Evolutionary conservation across 2,113 vertebrate species (phyloP).

Genomic region (Periophthalmodon schlosseri): DNA sequence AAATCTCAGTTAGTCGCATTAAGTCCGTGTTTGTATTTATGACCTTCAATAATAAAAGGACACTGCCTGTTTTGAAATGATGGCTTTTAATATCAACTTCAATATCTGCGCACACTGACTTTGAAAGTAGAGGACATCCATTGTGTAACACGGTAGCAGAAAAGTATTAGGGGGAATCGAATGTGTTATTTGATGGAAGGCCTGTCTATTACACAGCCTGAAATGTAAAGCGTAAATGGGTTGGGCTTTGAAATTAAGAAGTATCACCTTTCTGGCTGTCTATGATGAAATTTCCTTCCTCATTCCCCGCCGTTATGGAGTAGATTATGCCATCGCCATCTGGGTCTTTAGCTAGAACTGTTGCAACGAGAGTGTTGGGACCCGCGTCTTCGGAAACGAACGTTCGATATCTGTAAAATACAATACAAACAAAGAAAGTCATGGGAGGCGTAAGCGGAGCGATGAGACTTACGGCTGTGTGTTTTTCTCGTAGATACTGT

Average conservation of each 20-base stretch:
- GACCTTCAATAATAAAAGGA: slow-evolving; percentile 40
- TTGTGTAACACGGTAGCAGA: not conserved
- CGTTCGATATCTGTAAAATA: slow-evolving; percentile 82
- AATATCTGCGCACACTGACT: slow-evolving; percentile 45
- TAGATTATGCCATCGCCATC: slow-evolving; percentile 89
- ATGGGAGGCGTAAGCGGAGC: slow-evolving; percentile 40
- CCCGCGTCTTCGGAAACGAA: slow-evolving; percentile 91
- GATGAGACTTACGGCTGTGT: slow-evolving; percentile 57
- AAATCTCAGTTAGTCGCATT: too few species aligned
- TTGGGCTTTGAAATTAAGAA: slow-evolving; percentile 38
- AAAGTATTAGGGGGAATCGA: slow-evolving; percentile 45
- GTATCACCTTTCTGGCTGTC: slow-evolving; percentile 87
- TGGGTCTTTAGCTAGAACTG: slow-evolving; percentile 87
- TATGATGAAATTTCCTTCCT: slow-evolving; percentile 86
- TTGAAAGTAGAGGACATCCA: slow-evolving; percentile 46
- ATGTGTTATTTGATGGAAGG: slow-evolving; percentile 50
- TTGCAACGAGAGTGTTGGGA: slow-evolving; percentile 86
- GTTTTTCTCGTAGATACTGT: slow-evolving; percentile 54
- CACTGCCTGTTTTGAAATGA: slow-evolving; percentile 26
- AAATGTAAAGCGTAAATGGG: slow-evolving; percentile 28
- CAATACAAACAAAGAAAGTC: slow-evolving; percentile 17
- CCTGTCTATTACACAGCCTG: slow-evolving; percentile 54
- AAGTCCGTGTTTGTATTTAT: slow-evolving; percentile 45
- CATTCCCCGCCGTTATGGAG: slow-evolving; percentile 82
- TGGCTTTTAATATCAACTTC: slow-evolving; percentile 48